Evolutionary conservation across 2,888 invertebrate genomes (phyloP).

Genomic region (Synergus umbraculus): DNA sequence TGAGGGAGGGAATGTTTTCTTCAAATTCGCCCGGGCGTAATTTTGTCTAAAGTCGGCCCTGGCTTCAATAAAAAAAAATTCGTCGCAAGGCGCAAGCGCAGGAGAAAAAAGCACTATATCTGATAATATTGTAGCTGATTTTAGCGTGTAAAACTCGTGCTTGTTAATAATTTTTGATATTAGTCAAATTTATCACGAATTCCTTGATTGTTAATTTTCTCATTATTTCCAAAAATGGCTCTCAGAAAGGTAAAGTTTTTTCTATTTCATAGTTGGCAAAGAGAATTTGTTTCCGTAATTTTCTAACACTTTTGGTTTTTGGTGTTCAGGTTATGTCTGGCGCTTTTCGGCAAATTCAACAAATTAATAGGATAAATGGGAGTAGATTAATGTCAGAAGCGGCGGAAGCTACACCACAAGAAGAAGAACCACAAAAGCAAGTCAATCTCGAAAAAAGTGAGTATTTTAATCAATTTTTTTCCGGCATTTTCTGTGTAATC

Average conservation of each 20-base stretch:
- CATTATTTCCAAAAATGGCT: not conserved
- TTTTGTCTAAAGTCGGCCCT: too few species aligned
- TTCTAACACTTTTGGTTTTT: not conserved
- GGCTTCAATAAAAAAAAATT: too few species aligned
- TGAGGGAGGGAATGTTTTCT: too few species aligned
- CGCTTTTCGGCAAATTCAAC: not conserved
- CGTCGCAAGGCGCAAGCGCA: too few species aligned
- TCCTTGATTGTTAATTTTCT: not conserved
- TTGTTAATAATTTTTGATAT: too few species aligned
- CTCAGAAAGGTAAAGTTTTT: not conserved
- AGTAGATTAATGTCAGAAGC: slow-evolving; percentile 19
- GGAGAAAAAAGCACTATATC: too few species aligned
- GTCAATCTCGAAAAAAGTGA: slow-evolving; percentile 19
- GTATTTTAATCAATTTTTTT: not conserved
- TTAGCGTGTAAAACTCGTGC: too few species aligned
- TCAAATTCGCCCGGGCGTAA: too few species aligned
- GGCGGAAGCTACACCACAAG: not conserved
- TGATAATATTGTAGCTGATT: too few species aligned
- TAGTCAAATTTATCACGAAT: not conserved
- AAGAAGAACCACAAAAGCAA: too few species aligned
- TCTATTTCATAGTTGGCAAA: not conserved
- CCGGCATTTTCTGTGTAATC: too few species aligned
- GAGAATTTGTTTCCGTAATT: not conserved
- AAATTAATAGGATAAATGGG: slow-evolving; percentile 12
- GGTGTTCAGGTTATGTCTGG: slow-evolving; percentile 2